These are phyloP conservation scores for Cygnus atratus DNA, from an alignment of 2,113 vertebrate species.

Conservation along the genomic window DNA sequence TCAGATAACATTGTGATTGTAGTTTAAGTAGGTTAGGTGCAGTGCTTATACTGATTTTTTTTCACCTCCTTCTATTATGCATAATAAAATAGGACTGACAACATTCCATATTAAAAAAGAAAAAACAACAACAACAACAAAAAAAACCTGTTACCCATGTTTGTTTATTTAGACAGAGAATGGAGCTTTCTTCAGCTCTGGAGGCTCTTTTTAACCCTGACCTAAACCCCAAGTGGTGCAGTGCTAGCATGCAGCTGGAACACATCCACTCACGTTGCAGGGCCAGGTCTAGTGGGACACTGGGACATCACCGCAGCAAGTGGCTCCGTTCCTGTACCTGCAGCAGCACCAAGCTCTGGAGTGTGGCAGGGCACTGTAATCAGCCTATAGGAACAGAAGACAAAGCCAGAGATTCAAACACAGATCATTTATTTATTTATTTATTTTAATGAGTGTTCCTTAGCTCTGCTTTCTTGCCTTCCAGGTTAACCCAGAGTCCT, in stretches of 20 bases:
- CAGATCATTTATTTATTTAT: background rate
- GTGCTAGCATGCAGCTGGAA: background rate
- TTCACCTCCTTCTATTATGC: constrained; percentile 43
- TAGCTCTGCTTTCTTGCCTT: background rate
- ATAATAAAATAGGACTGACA: constrained; percentile 66
- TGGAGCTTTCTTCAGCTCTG: background rate
- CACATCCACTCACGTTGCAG: accelerated
- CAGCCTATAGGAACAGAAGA: background rate
- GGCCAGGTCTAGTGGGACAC: background rate
- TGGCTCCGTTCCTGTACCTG: accelerated
- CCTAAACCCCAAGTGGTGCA: background rate
- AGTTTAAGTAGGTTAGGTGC: constrained; percentile 65
- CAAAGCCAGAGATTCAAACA: background rate
- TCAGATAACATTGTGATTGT: constrained; percentile 66
- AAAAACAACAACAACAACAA: background rate
- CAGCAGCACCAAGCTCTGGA: background rate
- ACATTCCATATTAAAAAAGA: constrained; percentile 56
- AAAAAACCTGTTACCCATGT: background rate
- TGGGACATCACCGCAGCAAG: accelerated
- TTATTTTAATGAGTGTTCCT: background rate
- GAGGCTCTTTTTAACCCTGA: background rate
- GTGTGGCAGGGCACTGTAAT: accelerated
- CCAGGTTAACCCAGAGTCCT: background rate
- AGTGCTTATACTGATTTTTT: constrained; percentile 58
- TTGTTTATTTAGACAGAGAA: constrained; percentile 55